Evolutionary conservation across 2,888 invertebrate species (phyloP).

Genomic region (Drosophila mayaguana): DNA sequence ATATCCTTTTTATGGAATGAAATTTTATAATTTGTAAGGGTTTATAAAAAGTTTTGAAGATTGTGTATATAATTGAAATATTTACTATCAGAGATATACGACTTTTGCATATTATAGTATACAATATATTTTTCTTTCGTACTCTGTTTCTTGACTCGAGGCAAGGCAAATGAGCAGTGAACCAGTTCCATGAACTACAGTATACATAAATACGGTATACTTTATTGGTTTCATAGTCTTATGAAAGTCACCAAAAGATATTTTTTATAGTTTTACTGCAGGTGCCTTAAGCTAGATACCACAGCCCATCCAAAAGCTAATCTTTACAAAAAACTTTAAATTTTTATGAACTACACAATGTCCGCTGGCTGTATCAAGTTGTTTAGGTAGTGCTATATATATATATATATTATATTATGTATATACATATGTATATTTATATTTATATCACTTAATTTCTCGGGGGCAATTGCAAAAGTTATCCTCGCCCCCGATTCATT

Average conservation of each 20-base stretch:
- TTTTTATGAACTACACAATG: background rate
- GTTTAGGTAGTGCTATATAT: background rate
- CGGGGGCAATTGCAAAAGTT: constrained; percentile 14
- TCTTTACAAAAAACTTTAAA: background rate
- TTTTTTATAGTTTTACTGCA: background rate
- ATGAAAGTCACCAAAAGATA: background rate
- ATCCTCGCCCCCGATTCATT: constrained; percentile 35
- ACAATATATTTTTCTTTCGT: too few species aligned
- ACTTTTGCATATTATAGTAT: background rate
- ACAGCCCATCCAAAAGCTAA: background rate
- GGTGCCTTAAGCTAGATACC: background rate
- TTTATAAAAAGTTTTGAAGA: too few species aligned
- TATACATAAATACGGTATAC: background rate
- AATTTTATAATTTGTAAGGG: too few species aligned
- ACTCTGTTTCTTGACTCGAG: too few species aligned
- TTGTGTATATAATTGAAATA: too few species aligned
- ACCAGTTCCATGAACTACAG: background rate
- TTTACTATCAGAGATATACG: too few species aligned
- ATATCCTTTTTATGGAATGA: background rate
- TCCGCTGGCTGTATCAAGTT: background rate
- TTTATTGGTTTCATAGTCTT: background rate
- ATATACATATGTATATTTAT: background rate
- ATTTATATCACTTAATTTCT: background rate
- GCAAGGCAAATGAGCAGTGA: background rate
- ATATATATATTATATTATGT: background rate